These are phyloP conservation scores for Onychostruthus taczanowskii DNA, from an alignment of 2,113 vertebrate species.

Conservation along the genomic window DNA sequence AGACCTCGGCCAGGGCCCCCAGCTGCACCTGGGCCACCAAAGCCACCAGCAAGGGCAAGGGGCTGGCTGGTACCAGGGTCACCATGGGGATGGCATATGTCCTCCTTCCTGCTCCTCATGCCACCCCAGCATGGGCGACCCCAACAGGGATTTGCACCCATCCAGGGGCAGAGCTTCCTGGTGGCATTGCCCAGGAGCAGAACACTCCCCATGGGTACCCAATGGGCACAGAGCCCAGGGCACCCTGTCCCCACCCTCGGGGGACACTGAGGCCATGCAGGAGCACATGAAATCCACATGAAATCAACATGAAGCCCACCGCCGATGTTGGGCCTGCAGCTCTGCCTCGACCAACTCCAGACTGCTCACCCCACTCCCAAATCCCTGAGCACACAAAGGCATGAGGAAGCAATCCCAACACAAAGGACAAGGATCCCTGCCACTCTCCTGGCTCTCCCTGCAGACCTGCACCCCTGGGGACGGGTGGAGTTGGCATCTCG, in stretches of 20 bases:
- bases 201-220: not conserved
- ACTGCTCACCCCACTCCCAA: not conserved
- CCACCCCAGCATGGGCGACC: not conserved
- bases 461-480: rapidly evolving
- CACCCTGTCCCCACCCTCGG: not conserved
- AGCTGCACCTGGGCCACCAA: not conserved
- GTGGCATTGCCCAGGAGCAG: not conserved
- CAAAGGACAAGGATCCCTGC: not conserved
- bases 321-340: rapidly evolving
- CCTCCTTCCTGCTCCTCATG: not conserved
- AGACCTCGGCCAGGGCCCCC: not conserved
- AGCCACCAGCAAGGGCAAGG: not conserved
- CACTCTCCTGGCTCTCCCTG: not conserved
- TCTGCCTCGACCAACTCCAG: not conserved
- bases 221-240: too few species aligned
- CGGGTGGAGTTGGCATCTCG: rapidly evolving
- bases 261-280: not conserved
- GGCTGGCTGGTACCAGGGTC: not conserved
- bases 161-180: not conserved
- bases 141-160: not conserved
- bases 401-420: too few species aligned
- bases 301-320: not conserved
- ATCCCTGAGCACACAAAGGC: not conserved
- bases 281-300: not conserved
- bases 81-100: rapidly evolving